Evolutionary conservation across 2,888 invertebrate genomes (phyloP).

Genomic region (Parnassius glacialis): DNA sequence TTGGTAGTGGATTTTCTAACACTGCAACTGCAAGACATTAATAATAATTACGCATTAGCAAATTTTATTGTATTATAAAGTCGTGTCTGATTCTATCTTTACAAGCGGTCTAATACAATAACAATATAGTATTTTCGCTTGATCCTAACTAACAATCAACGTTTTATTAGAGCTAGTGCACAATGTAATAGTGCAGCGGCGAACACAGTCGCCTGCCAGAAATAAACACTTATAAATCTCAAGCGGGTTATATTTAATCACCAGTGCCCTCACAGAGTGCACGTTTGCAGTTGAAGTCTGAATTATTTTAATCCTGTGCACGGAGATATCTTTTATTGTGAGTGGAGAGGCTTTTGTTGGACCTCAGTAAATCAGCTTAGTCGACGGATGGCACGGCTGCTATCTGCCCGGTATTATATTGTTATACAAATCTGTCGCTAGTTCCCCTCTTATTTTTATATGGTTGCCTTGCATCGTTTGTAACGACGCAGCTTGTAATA

Average conservation of each 20-base stretch:
- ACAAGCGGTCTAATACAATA: conserved; percentile 2
- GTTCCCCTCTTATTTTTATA: conserved; percentile 42
- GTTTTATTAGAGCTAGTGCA: conserved; percentile 60
- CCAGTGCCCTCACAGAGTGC: conserved; percentile 63
- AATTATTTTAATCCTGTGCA: conserved; percentile 69
- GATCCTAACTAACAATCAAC: conserved; percentile 51
- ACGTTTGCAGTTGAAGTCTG: conserved; percentile 67
- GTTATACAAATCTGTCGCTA: conserved; percentile 57
- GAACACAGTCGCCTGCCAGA: conserved; percentile 46
- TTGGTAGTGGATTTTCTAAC: no score
- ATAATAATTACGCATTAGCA: no score
- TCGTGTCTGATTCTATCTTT: no score
- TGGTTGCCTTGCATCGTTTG: conserved; percentile 32
- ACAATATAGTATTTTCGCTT: conserved; percentile 57
- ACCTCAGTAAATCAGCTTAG: conserved; percentile 74
- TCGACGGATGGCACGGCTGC: conserved; percentile 59
- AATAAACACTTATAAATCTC: conserved; percentile 79
- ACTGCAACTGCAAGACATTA: no score
- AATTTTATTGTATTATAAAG: no score
- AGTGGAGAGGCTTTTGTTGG: conserved; percentile 54
- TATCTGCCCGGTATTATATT: conserved; percentile 59
- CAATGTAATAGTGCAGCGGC: conserved; percentile 49
- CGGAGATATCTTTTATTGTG: conserved; percentile 65
- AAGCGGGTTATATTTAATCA: conserved; percentile 73
- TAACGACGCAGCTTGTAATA: conserved; percentile 2